These are phyloP conservation scores for Chrysogorgia sp. DNA, from an alignment of 92 coral and sea anemone species.

Conservation along the genomic window DNA sequence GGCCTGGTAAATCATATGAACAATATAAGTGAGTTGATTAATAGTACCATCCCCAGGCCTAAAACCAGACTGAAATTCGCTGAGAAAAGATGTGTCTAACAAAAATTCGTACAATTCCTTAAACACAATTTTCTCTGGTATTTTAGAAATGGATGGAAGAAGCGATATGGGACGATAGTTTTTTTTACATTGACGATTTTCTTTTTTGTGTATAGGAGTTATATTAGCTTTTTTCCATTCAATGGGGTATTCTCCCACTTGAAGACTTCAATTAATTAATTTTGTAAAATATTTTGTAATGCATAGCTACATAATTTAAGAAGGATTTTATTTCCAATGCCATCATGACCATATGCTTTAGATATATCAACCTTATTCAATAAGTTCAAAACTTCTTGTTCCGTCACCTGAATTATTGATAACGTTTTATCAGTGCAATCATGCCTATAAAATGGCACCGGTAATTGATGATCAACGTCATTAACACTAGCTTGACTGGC, in stretches of 20 bases:
- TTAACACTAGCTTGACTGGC: background rate
- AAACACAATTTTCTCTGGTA: constrained; percentile 9
- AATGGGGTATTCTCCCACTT: background rate
- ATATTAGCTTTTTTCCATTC: constrained; percentile 11
- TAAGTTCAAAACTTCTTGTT: background rate
- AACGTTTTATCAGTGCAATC: background rate
- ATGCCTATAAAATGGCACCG: background rate
- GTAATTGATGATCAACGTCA: background rate
- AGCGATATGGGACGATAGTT: constrained; percentile 7
- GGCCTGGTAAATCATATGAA: background rate
- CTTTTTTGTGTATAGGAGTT: constrained; percentile 5
- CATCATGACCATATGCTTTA: constrained; percentile 11
- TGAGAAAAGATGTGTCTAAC: background rate
- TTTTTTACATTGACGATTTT: background rate
- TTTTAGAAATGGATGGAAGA: constrained; percentile 5
- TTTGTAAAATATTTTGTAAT: constrained; percentile 1
- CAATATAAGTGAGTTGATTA: constrained; percentile 6
- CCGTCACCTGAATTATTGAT: background rate
- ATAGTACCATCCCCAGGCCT: constrained; percentile 7
- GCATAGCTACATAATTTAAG: background rate
- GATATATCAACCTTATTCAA: background rate
- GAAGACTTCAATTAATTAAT: background rate
- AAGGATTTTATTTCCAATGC: constrained; percentile 10
- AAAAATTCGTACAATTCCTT: background rate
- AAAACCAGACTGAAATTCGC: background rate